Evolutionary conservation across 2,113 vertebrate species (phyloP).

Genomic region (Bubo blakistoni): DNA sequence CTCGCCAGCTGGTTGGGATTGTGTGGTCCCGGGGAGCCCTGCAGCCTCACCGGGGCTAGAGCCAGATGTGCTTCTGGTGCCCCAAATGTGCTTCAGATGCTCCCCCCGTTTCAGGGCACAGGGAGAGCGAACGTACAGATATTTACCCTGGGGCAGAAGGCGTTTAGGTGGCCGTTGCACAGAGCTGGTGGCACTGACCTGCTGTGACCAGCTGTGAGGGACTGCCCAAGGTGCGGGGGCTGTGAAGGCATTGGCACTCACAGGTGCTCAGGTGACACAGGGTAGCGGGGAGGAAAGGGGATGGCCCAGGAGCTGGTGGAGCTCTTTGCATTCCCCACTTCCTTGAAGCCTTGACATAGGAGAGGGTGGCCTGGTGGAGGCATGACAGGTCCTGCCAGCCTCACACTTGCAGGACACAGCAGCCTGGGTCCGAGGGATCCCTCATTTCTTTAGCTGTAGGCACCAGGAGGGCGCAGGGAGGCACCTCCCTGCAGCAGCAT

Average conservation of each 20-base stretch:
- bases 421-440: neutral
- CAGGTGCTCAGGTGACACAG: rapidly evolving
- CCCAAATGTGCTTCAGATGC: neutral
- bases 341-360: neutral
- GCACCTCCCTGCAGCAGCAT: neutral
- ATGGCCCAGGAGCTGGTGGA: neutral
- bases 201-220: neutral
- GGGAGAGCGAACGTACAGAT: rapidly evolving
- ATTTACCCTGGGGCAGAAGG: neutral
- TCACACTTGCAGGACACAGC: neutral
- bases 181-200: neutral
- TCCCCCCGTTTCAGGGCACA: neutral
- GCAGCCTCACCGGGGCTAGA: neutral
- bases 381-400: neutral
- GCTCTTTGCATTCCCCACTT: neutral
- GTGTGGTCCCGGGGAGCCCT: neutral
- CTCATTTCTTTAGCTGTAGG: neutral
- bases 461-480: neutral
- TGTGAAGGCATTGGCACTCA: neutral
- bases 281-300: rapidly evolving
- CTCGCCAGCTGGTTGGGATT: neutral
- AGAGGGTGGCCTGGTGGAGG: neutral
- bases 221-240: neutral
- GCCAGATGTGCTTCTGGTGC: neutral
- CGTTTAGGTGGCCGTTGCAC: rapidly evolving